phyloP scores from a whole-genome alignment of 2,113 vertebrate genomes.

The Xiphorhynchus elegans region DNA sequence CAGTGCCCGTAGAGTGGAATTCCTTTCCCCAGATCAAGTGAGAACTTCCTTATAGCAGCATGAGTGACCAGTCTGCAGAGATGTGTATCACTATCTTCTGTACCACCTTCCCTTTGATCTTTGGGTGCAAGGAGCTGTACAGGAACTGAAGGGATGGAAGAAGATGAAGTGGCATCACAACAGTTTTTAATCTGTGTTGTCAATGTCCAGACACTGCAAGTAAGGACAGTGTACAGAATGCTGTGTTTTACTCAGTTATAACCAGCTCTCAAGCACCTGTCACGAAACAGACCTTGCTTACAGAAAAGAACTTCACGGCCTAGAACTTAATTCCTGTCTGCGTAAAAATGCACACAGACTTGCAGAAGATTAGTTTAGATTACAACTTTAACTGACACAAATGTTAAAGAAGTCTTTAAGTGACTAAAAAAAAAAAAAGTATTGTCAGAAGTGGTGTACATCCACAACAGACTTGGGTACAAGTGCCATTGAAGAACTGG shows the following conservation, averaged over 20 bases:
- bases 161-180: not conserved
- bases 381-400: not conserved
- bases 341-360: not conserved
- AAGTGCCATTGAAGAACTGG: not conserved
- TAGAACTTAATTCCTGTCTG: not conserved
- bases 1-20: not conserved
- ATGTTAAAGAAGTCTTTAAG: constrained; percentile 13
- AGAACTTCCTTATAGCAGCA: not conserved
- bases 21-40: not conserved
- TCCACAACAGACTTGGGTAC: not conserved
- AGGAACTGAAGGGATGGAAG: not conserved
- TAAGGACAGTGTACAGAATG: not conserved
- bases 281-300: not conserved
- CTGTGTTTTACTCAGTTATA: not conserved
- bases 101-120: not conserved
- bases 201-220: not conserved
- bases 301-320: not conserved
- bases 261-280: not conserved
- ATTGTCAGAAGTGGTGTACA: no score
- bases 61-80: not conserved
- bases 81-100: not conserved
- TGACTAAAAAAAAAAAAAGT: not conserved
- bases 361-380: not conserved
- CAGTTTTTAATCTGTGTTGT: not conserved
- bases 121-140: not conserved